Evolutionary conservation across 2,797 vertebrate genomes (phyloP), one percentile per base, ranked within the genome.

Genomic region (Chromis chromis): DNA sequence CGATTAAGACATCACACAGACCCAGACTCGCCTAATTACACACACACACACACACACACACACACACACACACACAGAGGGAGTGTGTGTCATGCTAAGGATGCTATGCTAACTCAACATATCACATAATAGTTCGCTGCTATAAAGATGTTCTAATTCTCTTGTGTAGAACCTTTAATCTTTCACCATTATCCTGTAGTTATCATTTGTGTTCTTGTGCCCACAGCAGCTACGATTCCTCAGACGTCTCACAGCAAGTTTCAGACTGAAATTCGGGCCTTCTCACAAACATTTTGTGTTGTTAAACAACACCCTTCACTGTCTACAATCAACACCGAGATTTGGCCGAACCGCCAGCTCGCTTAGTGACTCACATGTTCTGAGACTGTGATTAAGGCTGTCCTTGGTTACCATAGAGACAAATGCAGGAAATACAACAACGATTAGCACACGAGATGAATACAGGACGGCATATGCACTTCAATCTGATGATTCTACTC

Each of bases 1-100:
- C 31, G 58, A 89, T 82, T 79, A 83, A 91, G 88, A 90, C 82
- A 78, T 86, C 85, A 58, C 84, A 79, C 25, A 84, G 89, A 89
- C 82, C 79, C 85, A 89, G 80, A 87, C 86, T 86, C 85, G 65
- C 70, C 74, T 84, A 85, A 88, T 86, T 83, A 83, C 73, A 87
- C 78, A 31, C 28, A 31, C 28, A 31, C 28, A 31, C 28, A 31
- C 25, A 25, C 25, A 25, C 25, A 25, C 25, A 25, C 25, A 4
- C 25, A 25, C 25, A 4, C 25, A 25, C 25, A 25, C 25, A 25
- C 25, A 25, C 31, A 31, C 6, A 31, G 31, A 31, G 31, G 31
- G 31, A 31, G 31, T 1, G 31, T 31, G 31, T 7, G 8, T 31
- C 31, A 31, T 36, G 33, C 10, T 36, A 36, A 12, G 10, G 33